Percentiles rank a stretch among this genome's conserved stretches.
Evolutionary conservation across 2,797 vertebrate genomes (phyloP).

Genomic region (Myotis daubentonii): DNA sequence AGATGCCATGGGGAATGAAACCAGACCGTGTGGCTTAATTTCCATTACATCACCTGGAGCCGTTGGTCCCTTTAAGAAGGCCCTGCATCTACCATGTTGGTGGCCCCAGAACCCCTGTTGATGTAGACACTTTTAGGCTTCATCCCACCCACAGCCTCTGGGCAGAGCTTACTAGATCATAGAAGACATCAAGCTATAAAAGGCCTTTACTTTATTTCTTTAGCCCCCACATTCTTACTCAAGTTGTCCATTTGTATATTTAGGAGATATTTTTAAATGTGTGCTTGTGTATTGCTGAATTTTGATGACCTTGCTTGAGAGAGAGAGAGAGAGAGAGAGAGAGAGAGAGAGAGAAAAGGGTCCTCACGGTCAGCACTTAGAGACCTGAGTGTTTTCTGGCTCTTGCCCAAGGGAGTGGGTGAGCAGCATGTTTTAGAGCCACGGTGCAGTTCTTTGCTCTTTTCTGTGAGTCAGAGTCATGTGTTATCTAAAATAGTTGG

Average conservation of each 20-base stretch:
- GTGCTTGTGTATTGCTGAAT: background rate
- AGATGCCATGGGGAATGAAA: background rate
- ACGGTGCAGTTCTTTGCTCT: slow-evolving; percentile 24
- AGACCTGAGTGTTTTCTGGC: background rate
- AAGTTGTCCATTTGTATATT: slow-evolving; percentile 28
- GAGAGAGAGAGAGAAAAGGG: background rate
- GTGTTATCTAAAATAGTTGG: slow-evolving; percentile 60
- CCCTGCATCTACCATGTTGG: background rate
- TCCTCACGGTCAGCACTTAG: background rate
- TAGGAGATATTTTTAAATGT: slow-evolving; percentile 28
- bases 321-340: background rate
- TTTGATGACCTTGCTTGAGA: background rate
- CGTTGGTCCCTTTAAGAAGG: background rate
- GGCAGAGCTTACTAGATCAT: slow-evolving; percentile 10
- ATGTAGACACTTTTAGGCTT: background rate
- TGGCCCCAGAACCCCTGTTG: background rate
- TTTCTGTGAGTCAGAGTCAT: slow-evolving; percentile 63
- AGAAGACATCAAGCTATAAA: slow-evolving; percentile 45
- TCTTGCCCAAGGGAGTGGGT: slow-evolving; percentile 27
- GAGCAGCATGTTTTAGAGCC: slow-evolving; percentile 10
- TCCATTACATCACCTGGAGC: background rate
- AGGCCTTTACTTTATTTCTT: background rate
- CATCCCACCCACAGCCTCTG: slow-evolving; percentile 38
- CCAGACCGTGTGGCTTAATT: background rate
- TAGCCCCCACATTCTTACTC: slow-evolving; percentile 22